These are phyloP conservation scores for Chiloscyllium punctatum DNA, from an alignment of 2,797 vertebrate genomes.

Conservation along the genomic window DNA sequence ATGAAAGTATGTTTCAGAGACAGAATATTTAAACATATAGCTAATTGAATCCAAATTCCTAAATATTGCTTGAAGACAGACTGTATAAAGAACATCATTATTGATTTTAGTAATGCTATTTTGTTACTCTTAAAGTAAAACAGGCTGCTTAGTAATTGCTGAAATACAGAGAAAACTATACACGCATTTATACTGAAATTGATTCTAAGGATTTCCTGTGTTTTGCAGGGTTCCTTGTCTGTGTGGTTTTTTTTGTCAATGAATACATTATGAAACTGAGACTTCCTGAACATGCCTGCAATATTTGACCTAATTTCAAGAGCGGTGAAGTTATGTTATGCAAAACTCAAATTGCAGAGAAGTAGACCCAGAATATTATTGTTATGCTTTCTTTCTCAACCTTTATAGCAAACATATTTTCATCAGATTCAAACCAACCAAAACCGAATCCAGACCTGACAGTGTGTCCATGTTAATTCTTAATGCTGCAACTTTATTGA, in stretches of 20 bases:
- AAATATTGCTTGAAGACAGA: neutral
- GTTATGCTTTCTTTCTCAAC: neutral
- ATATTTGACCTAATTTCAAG: slow-evolving; percentile 1
- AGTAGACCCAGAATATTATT: neutral
- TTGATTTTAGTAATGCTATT: too few relatives aligned
- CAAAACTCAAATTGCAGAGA: neutral
- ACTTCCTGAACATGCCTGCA: neutral
- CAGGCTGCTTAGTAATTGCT: neutral
- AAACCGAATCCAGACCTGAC: neutral
- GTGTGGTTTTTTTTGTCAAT: neutral
- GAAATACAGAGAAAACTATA: neutral
- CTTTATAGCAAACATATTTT: neutral
- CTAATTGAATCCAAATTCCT: neutral
- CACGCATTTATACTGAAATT: neutral
- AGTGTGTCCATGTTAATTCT: neutral
- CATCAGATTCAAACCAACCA: neutral
- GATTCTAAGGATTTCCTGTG: neutral
- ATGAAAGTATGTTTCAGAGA: neutral
- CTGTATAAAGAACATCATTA: neutral
- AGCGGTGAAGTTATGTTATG: neutral
- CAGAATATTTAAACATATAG: neutral
- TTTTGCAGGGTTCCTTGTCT: neutral
- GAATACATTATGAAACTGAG: neutral
- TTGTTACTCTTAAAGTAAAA: too few relatives aligned
- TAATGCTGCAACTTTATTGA: neutral